These are phyloP conservation scores for Piezodorus guildinii DNA, from an alignment of 1,140 invertebrate genomes.

Conservation along the genomic window DNA sequence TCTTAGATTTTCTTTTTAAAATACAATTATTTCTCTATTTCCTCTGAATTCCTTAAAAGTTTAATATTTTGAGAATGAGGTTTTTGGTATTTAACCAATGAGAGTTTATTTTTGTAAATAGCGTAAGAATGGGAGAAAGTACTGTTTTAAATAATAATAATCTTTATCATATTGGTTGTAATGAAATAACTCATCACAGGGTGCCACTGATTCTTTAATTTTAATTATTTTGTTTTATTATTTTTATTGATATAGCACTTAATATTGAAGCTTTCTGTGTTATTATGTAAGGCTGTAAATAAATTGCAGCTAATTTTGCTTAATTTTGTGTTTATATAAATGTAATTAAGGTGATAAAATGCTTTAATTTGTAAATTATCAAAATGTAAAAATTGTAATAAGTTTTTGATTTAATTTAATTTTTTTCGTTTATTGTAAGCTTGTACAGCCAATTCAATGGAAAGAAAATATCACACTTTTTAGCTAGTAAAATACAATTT, in stretches of 20 bases:
- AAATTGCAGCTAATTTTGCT: constrained; percentile 1
- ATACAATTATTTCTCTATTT: no score
- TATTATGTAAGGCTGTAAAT: constrained; percentile 10
- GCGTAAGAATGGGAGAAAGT: constrained; percentile 18
- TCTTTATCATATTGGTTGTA: constrained; percentile 12
- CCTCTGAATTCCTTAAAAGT: background rate
- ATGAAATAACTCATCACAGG: constrained; percentile 12
- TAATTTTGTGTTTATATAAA: background rate
- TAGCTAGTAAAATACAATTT: constrained; percentile 9
- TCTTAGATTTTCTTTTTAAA: background rate
- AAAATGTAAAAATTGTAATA: constrained; percentile 12
- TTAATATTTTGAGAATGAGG: constrained; percentile 12
- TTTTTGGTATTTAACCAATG: constrained; percentile 16
- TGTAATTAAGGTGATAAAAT: background rate
- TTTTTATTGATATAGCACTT: constrained; percentile 19
- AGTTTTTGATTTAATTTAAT: background rate
- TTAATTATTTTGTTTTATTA: constrained; percentile 7
- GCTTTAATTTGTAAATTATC: constrained; percentile 15
- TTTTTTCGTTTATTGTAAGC: background rate
- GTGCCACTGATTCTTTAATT: constrained; percentile 13
- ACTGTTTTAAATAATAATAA: constrained; percentile 13
- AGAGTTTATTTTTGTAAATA: constrained; percentile 25
- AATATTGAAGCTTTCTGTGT: constrained; percentile 22
- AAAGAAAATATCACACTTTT: constrained; percentile 4
- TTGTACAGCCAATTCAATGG: background rate